Evolutionary conservation across 1,140 invertebrate genomes (phyloP).

Genomic region (Lasaia peninsularis): DNA sequence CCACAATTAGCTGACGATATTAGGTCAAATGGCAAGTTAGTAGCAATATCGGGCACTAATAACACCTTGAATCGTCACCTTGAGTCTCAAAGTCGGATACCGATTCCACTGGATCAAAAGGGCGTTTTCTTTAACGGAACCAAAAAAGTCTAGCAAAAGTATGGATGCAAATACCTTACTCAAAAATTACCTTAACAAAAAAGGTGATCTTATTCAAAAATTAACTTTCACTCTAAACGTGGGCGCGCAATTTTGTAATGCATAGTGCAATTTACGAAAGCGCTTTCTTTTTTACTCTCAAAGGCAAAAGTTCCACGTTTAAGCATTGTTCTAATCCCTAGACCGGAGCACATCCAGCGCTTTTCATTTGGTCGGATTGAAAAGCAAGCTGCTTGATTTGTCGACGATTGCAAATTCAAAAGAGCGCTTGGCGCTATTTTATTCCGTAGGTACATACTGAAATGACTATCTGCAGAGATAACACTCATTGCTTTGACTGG

Average conservation of each 20-base stretch:
- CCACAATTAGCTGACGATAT: too few relatives aligned
- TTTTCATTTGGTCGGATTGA: conserved; percentile 12
- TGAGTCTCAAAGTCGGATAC: too few relatives aligned
- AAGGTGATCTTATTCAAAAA: neutral
- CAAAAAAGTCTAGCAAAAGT: too few relatives aligned
- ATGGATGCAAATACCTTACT: too few relatives aligned
- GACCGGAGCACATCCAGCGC: conserved; percentile 6
- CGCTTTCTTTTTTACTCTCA: conserved; percentile 9
- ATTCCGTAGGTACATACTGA: neutral
- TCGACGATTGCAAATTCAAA: conserved; percentile 12
- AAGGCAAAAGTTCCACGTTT: conserved; percentile 11
- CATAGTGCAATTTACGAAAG: conserved; percentile 11
- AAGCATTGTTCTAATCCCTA: conserved; percentile 11
- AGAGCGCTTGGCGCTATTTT: conserved; percentile 2
- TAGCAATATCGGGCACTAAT: too few relatives aligned
- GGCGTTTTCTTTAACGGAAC: too few relatives aligned
- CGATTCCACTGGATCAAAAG: too few relatives aligned
- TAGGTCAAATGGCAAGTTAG: too few relatives aligned
- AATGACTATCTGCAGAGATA: too few relatives aligned
- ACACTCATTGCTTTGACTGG: neutral
- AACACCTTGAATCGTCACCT: too few relatives aligned
- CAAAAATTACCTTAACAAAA: too few relatives aligned
- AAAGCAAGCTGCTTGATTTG: conserved; percentile 12
- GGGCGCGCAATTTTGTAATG: conserved; percentile 6
- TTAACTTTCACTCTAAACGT: neutral